phyloP scores from a whole-genome alignment of 2,797 vertebrate genomes.

The Falco peregrinus region DNA sequence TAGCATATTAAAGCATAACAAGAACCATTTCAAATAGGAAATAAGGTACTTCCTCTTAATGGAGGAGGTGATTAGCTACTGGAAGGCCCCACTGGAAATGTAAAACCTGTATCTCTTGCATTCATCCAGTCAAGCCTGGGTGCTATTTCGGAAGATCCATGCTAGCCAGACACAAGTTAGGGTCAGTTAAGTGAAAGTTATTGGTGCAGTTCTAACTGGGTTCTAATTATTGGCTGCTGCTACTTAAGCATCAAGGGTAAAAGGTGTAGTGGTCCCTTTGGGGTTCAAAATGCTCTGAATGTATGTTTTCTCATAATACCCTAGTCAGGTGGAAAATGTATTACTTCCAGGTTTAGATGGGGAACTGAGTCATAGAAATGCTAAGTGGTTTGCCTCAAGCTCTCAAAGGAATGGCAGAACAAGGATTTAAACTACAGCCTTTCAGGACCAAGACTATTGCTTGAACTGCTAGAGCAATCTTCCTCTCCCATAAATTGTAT shows the following conservation, averaged over 20 bases:
- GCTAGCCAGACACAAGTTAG: neutral
- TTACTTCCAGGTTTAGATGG: neutral
- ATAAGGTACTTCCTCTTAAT: neutral
- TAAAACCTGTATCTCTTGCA: neutral
- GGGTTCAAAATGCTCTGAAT: neutral
- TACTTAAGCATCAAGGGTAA: neutral
- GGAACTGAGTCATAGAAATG: neutral
- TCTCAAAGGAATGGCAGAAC: conserved; percentile 12
- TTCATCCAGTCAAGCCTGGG: neutral
- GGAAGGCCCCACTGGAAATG: neutral
- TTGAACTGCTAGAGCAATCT: neutral
- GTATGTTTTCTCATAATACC: neutral
- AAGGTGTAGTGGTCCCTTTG: neutral
- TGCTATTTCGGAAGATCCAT: neutral
- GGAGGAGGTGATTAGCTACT: neutral
- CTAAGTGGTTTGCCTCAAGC: neutral
- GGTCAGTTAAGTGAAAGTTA: neutral
- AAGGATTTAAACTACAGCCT: neutral
- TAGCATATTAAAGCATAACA: neutral
- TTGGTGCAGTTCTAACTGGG: neutral
- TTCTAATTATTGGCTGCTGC: neutral
- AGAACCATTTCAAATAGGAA: neutral
- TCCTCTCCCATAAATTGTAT: neutral
- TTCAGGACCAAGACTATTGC: neutral
- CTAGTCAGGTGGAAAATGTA: neutral